phyloP scores from a whole-genome alignment of 2,113 vertebrate species.

The Meleagris gallopavo region DNA sequence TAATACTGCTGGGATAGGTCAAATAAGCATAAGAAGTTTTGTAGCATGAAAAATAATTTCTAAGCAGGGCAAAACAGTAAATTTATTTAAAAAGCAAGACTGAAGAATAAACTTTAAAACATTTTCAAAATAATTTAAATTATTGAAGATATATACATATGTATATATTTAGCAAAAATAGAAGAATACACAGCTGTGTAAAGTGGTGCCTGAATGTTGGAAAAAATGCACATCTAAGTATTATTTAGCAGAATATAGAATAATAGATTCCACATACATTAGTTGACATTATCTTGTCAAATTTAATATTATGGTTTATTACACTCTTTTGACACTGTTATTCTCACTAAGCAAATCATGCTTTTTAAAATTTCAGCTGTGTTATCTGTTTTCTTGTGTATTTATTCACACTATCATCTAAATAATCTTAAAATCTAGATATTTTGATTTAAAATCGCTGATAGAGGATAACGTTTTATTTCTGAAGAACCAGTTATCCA shows the following conservation, averaged over 20 bases:
- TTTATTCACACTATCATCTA: not conserved
- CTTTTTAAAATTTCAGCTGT: not conserved
- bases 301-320: not conserved
- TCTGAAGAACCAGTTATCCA: not conserved
- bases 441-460: not conserved
- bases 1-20: not conserved
- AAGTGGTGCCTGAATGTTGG: not conserved
- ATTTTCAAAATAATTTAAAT: no score
- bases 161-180: not conserved
- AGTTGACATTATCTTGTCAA: not conserved
- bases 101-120: not conserved
- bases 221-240: not conserved
- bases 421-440: not conserved
- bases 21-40: not conserved
- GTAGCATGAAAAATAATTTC: not conserved
- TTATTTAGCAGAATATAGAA: not conserved
- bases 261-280: not conserved
- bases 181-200: not conserved
- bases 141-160: no score
- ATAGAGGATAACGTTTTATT: not conserved
- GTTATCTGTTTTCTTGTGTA: not conserved
- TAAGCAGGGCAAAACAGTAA: not conserved
- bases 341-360: not conserved
- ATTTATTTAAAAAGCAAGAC: not conserved
- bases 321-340: not conserved